Percentiles rank a stretch among this genome's conserved stretches.
Conservation (phyloP, 2,888 invertebrate genomes). For the Eudasyphora cyanicolor region DNA sequence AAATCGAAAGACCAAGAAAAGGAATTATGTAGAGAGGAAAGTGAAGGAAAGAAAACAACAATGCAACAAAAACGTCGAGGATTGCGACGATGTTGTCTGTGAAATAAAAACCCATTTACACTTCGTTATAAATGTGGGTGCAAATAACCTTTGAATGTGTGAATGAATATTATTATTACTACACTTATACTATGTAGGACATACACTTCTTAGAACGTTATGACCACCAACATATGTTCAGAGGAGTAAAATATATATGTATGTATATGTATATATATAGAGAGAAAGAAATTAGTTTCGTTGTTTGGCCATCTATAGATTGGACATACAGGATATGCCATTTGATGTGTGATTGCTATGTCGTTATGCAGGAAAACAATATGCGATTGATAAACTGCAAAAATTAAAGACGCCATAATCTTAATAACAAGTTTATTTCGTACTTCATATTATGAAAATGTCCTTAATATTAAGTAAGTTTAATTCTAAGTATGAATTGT, state of each 20-base stretch:
- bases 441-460: too few species aligned
- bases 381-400: too few species aligned
- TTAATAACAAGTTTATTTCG: too few species aligned
- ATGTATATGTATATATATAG: too few species aligned
- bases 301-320: too few species aligned
- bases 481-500: too few species aligned
- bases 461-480: too few species aligned
- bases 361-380: too few species aligned
- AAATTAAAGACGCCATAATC: too few species aligned
- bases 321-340: not conserved
- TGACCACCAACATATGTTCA: not conserved
- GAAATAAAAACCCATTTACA: conserved; percentile 32
- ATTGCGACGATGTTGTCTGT: not conserved
- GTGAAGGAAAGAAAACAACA: not conserved
- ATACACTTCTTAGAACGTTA: not conserved
- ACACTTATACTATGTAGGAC: too few species aligned
- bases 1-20: too few species aligned
- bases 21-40: conserved; percentile 6
- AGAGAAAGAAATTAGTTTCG: too few species aligned
- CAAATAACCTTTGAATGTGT: not conserved
- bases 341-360: not conserved
- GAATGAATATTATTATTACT: not conserved
- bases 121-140: not conserved
- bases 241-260: not conserved
- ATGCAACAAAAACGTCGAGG: not conserved